Evolutionary conservation across 2,888 invertebrate genomes (phyloP), one percentile per base, ranked within the genome.

Genomic region (Mesorhabditis belari): DNA sequence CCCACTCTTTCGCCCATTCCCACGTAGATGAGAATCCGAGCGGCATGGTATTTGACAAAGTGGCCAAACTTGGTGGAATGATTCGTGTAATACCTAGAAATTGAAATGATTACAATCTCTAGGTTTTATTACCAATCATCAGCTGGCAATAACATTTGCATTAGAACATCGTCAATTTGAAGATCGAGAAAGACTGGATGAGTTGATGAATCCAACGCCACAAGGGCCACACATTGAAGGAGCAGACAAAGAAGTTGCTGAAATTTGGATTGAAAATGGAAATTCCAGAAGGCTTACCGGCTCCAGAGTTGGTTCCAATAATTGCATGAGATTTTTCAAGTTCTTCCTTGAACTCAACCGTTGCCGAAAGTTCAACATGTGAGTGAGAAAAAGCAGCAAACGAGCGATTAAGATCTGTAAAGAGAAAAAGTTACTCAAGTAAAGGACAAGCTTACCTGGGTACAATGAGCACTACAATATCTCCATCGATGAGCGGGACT

Each of bases 31-130:
- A 87, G 83, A 19, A 87, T 85, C 57, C 87, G 76, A 3, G 87
- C 86, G 0, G 87, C 87, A 77, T 87, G 87, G 80, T 87, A 86
- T 75, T 87, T 87, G 60, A 87, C 87, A 73, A 85, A 87, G 60
- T 85, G 83, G 57, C 87, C 87, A 75, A 86, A 87, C 76, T 85
- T 85, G 54, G 87, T 87, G 71, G 85, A 86, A 79, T 87, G 87
- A 76, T 87, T 87, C 55, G 87, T 87, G 81, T 87, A 87, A 81
- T 87, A 87, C 86, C 72, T 19, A 19, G 50, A 17, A 50, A 50
- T 17, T 6, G 50, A 19, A 50, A 12, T n/a, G 6, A 12, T 17
- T n/a, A 21, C 19, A 5, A 12, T 6, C 12, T 17, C 12, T n/a
- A 17, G 35, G 35, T 54, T 12, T 9, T 6, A 49, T 4, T 12